Percentiles rank a stretch among this genome's conserved stretches.
These are phyloP conservation scores for Hippoglossus hippoglossus DNA, from an alignment of 2,797 vertebrate genomes.

Conservation along the genomic window DNA sequence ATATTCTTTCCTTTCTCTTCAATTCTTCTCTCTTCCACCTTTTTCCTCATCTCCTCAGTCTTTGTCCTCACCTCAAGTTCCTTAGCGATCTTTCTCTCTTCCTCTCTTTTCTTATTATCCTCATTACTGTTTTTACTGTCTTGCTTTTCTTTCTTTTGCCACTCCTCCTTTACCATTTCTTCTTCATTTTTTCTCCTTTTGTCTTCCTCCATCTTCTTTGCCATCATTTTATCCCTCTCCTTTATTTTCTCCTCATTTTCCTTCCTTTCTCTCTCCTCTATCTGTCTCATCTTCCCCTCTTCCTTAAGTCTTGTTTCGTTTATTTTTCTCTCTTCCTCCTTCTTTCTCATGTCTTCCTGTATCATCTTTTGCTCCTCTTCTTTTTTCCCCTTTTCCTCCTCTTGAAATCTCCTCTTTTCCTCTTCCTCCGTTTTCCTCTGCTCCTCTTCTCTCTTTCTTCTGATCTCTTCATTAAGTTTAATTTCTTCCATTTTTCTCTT, in stretches of 20 bases:
- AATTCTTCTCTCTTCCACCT: not conserved
- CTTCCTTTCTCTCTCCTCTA: too few relatives aligned
- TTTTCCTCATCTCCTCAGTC: not conserved
- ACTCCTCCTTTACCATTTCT: not conserved
- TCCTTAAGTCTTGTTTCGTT: too few relatives aligned
- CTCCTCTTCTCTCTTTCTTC: slow-evolving; percentile 6
- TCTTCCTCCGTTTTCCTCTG: slow-evolving; percentile 17
- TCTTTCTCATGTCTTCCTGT: not conserved
- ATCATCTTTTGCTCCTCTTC: not conserved
- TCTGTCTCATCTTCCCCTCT: not conserved
- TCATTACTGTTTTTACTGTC: not conserved
- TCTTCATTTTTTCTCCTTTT: not conserved
- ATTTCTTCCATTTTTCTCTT: slow-evolving; percentile 4
- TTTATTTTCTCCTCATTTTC: not conserved
- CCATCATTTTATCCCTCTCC: not conserved
- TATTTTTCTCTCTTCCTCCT: not conserved
- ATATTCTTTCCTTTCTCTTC: not conserved
- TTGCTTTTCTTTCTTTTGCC: not conserved
- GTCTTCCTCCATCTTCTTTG: not conserved
- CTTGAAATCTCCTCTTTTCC: not conserved
- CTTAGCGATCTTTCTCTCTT: not conserved
- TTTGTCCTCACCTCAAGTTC: not conserved
- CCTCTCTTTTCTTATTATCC: not conserved
- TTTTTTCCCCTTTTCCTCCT: not conserved
- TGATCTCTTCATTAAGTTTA: slow-evolving; percentile 24